phyloP scores from a whole-genome alignment of 1,140 invertebrate species.

The Macrotrachela quadricornifera region DNA sequence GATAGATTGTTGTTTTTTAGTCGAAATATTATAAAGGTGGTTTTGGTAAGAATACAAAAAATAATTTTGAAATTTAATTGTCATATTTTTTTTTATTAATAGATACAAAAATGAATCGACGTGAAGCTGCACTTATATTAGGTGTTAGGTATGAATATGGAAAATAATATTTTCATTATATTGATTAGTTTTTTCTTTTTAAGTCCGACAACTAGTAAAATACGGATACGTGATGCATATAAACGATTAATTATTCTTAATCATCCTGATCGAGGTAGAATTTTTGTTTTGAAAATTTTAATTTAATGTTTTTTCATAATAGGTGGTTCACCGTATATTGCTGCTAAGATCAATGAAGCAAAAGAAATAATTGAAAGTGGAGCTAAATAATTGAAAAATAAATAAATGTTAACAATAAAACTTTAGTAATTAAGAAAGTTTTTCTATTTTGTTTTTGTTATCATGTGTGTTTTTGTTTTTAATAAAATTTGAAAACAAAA shows the following conservation, averaged over 20 bases:
- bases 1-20: background rate
- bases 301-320: too few relatives aligned
- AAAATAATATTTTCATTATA: background rate
- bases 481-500: too few relatives aligned
- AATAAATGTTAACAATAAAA: too few relatives aligned
- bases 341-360: constrained; percentile 80
- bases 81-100: too few relatives aligned
- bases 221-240: constrained; percentile 7
- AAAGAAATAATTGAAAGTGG: too few relatives aligned
- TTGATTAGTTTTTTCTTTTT: too few relatives aligned
- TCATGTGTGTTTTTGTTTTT: too few relatives aligned
- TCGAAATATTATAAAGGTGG: constrained; percentile 9
- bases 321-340: constrained; percentile 70
- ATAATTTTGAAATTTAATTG: too few relatives aligned
- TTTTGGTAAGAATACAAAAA: constrained; percentile 1
- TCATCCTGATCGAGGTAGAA: constrained; percentile 5
- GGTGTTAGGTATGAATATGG: background rate
- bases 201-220: constrained; percentile 1
- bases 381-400: too few relatives aligned
- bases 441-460: too few relatives aligned
- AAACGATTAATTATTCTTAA: constrained; percentile 9
- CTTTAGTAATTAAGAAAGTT: too few relatives aligned
- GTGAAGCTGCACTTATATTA: constrained; percentile 8
- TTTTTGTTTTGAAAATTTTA: too few relatives aligned
- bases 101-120: constrained; percentile 5